Percentiles rank a stretch among this genome's conserved stretches.
Evolutionary conservation across 2,797 vertebrate genomes (phyloP).

Genomic region (Gymnocypris eckloni): DNA sequence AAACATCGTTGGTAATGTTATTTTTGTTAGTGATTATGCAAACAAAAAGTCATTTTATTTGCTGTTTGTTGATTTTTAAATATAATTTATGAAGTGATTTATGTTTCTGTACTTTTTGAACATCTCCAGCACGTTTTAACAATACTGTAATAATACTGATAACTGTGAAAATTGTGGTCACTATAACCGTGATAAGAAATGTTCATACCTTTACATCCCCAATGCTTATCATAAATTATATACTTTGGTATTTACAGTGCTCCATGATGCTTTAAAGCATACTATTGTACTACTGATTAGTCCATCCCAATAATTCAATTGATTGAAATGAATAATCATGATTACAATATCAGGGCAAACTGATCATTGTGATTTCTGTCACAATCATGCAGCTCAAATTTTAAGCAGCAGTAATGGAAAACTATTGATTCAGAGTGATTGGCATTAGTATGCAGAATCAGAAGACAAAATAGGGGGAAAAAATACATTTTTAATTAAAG

Average conservation of each 20-base stretch:
- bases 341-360: background rate
- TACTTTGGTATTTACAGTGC: background rate
- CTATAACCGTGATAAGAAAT: no score
- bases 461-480: constrained; percentile 16
- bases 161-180: no score
- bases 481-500: background rate
- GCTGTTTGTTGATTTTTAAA: no score
- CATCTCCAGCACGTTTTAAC: no score
- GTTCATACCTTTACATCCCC: no score
- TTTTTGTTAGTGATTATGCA: no score
- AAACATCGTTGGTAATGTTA: no score
- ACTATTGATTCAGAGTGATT: constrained; percentile 30
- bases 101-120: no score
- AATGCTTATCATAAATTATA: background rate
- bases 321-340: background rate
- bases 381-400: background rate
- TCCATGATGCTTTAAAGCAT: background rate
- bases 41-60: no score
- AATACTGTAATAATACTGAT: no score
- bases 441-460: constrained; percentile 44
- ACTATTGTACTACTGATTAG: background rate
- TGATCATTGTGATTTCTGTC: background rate
- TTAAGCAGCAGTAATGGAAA: constrained; percentile 8
- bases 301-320: background rate
- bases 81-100: no score